phyloP scores from a whole-genome alignment of 2,888 invertebrate genomes.

The Drosophila maculinotata region DNA sequence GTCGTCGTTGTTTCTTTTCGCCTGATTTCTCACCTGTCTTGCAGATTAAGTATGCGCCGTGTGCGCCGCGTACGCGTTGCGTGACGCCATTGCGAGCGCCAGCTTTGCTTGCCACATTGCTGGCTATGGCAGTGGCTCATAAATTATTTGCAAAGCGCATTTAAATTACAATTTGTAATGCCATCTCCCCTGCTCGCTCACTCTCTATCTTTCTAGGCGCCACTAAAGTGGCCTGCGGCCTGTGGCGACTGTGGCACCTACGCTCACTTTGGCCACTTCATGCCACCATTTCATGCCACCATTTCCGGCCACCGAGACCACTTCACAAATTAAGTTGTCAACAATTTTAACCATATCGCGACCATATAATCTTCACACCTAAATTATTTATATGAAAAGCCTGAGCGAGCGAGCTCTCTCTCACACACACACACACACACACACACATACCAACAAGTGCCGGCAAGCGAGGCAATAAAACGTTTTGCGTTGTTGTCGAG shows the following conservation, averaged over 20 bases:
- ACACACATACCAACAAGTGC: conserved; percentile 13
- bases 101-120: conserved; percentile 35
- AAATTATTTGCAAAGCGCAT: conserved; percentile 55
- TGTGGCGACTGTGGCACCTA: conserved; percentile 45
- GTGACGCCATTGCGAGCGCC: conserved; percentile 40
- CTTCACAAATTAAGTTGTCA: conserved; percentile 81
- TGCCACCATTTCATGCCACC: conserved; percentile 43
- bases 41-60: conserved; percentile 58
- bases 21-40: conserved; percentile 42
- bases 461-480: conserved; percentile 66
- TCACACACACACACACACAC: conserved; percentile 24
- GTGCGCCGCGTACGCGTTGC: conserved; percentile 52
- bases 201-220: conserved; percentile 14
- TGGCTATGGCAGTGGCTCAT: conserved; percentile 28
- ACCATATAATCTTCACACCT: conserved; percentile 79
- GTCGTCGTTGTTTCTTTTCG: conserved; percentile 2
- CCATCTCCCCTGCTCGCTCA: conserved; percentile 8
- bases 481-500: conserved; percentile 65
- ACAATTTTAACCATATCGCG: conserved; percentile 78
- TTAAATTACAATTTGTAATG: conserved; percentile 67
- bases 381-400: conserved; percentile 76
- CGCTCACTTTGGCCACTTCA: conserved; percentile 45
- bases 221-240: conserved; percentile 33
- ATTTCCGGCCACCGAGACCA: conserved; percentile 65
- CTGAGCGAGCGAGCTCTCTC: conserved; percentile 26